These are phyloP conservation scores for Nasonia vitripennis DNA, from an alignment of 1,140 invertebrate genomes.

Conservation along the genomic window DNA sequence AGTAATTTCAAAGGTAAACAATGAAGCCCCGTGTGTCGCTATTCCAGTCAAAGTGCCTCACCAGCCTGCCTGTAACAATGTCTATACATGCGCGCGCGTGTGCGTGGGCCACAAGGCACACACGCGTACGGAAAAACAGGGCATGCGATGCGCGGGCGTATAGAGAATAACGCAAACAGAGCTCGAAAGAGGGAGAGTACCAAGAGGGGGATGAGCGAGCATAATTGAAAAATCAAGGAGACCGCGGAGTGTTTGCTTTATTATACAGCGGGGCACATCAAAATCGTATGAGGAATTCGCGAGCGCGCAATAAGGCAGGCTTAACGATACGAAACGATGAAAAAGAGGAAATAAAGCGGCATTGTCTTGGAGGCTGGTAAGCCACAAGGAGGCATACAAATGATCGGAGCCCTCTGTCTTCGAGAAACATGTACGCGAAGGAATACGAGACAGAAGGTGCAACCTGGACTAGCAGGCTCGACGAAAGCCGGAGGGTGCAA, in stretches of 20 bases:
- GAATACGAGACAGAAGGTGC: background rate
- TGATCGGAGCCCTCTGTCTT: background rate
- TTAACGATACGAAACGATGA: background rate
- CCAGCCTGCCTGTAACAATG: background rate
- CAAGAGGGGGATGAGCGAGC: too few relatives aligned
- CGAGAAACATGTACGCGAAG: background rate
- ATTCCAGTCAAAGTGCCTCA: background rate
- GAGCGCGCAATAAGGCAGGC: too few relatives aligned
- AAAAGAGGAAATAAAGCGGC: background rate
- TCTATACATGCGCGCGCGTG: background rate
- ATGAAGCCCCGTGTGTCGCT: background rate
- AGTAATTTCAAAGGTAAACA: conserved; percentile 47
- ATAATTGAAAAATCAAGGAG: too few relatives aligned
- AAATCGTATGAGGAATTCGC: background rate
- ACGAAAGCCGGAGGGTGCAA: background rate
- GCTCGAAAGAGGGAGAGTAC: background rate
- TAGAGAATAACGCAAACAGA: conserved; percentile 8
- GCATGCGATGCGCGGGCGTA: background rate
- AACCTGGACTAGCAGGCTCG: background rate
- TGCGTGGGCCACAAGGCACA: conserved; percentile 39
- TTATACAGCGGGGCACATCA: too few relatives aligned
- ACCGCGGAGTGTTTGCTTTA: too few relatives aligned
- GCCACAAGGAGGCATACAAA: background rate
- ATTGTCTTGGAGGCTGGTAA: background rate
- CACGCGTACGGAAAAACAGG: conserved; percentile 9